Conservation (phyloP, 2,113 vertebrate genomes). For the Guaruba guarouba region DNA sequence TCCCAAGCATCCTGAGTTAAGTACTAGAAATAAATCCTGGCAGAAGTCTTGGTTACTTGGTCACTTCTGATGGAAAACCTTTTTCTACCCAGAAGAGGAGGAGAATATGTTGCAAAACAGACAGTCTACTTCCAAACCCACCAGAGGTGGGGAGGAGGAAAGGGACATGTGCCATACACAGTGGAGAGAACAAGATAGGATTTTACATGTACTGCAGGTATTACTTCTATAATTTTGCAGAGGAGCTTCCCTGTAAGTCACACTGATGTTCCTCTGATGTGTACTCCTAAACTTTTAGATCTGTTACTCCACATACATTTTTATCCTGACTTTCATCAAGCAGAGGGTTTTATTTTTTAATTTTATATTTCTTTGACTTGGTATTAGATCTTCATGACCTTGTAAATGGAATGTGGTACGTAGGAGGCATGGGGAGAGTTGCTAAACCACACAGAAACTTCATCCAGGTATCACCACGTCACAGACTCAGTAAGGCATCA, state of each 20-base stretch:
- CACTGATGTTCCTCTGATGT: neutral
- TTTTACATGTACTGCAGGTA: neutral
- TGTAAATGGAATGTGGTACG: neutral
- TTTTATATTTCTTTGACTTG: neutral
- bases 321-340: neutral
- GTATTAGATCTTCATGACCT: neutral
- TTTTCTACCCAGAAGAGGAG: neutral
- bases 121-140: rapidly evolving
- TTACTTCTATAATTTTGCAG: neutral
- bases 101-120: neutral
- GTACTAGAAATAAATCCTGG: neutral
- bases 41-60: neutral
- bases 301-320: neutral
- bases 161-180: neutral
- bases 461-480: neutral
- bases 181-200: neutral
- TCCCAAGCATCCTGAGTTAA: neutral
- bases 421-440: neutral
- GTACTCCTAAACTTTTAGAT: neutral
- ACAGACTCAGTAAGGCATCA: neutral
- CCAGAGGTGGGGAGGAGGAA: neutral
- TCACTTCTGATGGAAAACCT: neutral
- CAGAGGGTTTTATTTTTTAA: neutral
- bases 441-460: neutral
- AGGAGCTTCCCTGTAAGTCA: neutral